Evolutionary conservation across 2,797 vertebrate genomes (phyloP).

Genomic region (Chelon labrosus): DNA sequence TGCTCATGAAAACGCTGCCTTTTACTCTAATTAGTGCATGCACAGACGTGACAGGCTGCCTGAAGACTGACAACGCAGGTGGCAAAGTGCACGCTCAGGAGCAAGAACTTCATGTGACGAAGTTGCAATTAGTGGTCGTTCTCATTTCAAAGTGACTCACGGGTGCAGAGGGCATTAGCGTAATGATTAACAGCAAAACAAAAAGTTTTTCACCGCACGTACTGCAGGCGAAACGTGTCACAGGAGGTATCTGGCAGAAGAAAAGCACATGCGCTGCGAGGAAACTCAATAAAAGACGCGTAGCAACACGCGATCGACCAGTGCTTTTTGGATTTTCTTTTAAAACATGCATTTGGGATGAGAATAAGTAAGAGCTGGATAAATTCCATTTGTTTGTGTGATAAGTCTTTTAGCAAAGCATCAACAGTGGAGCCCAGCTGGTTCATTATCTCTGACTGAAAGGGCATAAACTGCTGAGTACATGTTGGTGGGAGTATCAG

Average conservation of each 20-base stretch:
- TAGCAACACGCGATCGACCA: neutral
- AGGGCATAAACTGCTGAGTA: no score
- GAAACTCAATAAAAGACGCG: no score
- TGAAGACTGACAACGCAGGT: neutral
- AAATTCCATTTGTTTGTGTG: neutral
- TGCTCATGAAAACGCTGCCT: slow-evolving; percentile 1
- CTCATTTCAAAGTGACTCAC: neutral
- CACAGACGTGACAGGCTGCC: slow-evolving; percentile 5
- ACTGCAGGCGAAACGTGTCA: neutral
- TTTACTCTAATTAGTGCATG: neutral
- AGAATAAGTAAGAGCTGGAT: neutral
- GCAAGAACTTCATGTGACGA: slow-evolving; percentile 3
- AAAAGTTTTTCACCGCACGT: neutral
- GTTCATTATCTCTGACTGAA: neutral
- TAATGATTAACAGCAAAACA: neutral
- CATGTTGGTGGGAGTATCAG: neutral
- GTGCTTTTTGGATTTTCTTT: neutral
- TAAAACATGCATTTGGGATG: neutral
- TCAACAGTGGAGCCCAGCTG: no score
- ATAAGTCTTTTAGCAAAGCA: neutral
- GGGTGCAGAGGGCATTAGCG: neutral
- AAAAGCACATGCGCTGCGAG: neutral
- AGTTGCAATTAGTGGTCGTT: slow-evolving; percentile 4
- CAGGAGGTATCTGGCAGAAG: neutral
- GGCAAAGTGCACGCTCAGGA: neutral